Evolutionary conservation across 2,888 invertebrate genomes (phyloP).

Genomic region (Eupithecia dodoneata): DNA sequence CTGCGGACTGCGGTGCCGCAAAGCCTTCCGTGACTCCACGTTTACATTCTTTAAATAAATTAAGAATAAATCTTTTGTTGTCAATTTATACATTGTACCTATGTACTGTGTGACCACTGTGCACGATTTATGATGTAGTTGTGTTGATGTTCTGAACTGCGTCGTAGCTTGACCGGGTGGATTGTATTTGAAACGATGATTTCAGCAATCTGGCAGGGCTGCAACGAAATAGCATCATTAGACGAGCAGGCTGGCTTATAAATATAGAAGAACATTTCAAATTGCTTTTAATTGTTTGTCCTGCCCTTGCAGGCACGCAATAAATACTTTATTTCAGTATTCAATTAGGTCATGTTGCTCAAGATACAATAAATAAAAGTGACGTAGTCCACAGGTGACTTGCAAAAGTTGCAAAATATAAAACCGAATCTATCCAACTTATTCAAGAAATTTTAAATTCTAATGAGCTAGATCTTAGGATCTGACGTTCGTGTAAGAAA

Average conservation of each 20-base stretch:
- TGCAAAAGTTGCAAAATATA: constrained; percentile 53
- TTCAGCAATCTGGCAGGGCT: constrained; percentile 24
- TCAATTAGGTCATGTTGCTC: constrained; percentile 55
- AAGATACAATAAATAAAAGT: constrained; percentile 51
- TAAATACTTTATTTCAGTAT: constrained; percentile 51
- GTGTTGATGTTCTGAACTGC: constrained; percentile 24
- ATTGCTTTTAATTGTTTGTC: background rate
- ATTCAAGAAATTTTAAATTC: constrained; percentile 51
- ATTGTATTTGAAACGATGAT: constrained; percentile 29
- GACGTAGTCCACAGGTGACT: constrained; percentile 53
- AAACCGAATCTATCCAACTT: constrained; percentile 31
- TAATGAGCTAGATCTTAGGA: constrained; percentile 49
- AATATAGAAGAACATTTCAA: constrained; percentile 2
- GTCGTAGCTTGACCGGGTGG: constrained; percentile 8
- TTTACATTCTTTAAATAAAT: constrained; percentile 45
- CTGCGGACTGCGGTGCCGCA: constrained; percentile 51
- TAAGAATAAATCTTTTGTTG: constrained; percentile 35
- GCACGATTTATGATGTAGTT: constrained; percentile 23
- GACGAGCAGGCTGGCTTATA: constrained; percentile 6
- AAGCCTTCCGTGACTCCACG: constrained; percentile 74
- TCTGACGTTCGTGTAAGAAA: constrained; percentile 50
- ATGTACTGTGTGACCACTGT: constrained; percentile 17
- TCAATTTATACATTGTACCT: constrained; percentile 22
- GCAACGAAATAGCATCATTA: constrained; percentile 11
- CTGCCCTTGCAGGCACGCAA: constrained; percentile 40